Evolutionary conservation across 2,797 vertebrate species (phyloP).

Genomic region (Chrosomus eos): DNA sequence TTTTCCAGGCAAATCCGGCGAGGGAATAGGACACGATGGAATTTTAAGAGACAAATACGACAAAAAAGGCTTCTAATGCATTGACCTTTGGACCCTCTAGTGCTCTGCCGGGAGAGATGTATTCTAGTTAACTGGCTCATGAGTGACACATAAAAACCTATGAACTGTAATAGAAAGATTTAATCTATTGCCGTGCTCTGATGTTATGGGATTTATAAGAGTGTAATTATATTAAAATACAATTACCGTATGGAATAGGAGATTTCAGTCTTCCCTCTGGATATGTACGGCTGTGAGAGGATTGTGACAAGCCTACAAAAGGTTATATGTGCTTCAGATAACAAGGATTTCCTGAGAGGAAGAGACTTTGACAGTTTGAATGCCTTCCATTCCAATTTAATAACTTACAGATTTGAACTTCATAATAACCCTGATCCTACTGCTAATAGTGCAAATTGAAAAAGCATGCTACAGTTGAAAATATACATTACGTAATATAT

Average conservation of each 20-base stretch:
- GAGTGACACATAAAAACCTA: constrained; percentile 19
- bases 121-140: constrained; percentile 29
- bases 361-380: constrained; percentile 4
- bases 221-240: constrained; percentile 29
- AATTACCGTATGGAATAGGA: not conserved
- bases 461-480: not conserved
- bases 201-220: constrained; percentile 17
- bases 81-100: constrained; percentile 3
- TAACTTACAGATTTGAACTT: constrained; percentile 2
- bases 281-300: constrained; percentile 16
- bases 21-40: constrained; percentile 4
- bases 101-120: constrained; percentile 4
- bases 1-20: not conserved
- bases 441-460: not conserved
- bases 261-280: constrained; percentile 2
- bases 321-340: constrained; percentile 5
- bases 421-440: not conserved
- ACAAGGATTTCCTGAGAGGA: not conserved
- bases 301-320: constrained; percentile 24
- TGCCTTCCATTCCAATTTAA: not conserved
- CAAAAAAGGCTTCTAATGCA: not conserved
- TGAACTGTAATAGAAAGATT: constrained; percentile 18
- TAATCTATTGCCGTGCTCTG: constrained; percentile 2
- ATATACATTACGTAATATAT: not conserved
- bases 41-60: not conserved